Conservation (phyloP, 2,888 invertebrate species). For the Lampropteryx suffumata region DNA sequence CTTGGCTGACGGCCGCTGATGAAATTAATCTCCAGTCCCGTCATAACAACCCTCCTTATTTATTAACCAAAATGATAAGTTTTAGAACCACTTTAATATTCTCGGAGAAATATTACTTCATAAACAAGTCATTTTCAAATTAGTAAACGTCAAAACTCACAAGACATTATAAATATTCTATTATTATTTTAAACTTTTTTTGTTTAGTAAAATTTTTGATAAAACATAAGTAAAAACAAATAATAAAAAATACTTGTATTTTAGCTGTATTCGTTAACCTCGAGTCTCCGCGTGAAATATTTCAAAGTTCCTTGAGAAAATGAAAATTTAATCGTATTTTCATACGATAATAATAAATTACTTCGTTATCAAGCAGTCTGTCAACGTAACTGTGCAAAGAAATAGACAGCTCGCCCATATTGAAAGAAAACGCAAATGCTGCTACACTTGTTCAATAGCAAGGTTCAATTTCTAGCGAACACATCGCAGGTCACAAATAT, state of each 20-base stretch:
- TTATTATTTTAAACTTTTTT: too few species aligned
- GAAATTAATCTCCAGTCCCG: too few species aligned
- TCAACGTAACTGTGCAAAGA: slow-evolving; percentile 21
- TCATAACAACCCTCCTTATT: too few species aligned
- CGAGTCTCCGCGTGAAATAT: neutral
- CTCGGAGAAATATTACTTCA: too few species aligned
- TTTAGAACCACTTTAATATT: neutral
- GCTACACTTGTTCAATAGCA: neutral
- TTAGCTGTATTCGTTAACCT: neutral
- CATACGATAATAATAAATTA: slow-evolving; percentile 17
- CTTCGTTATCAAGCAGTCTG: slow-evolving; percentile 22
- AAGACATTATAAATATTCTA: too few species aligned
- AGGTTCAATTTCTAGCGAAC: neutral
- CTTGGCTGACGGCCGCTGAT: too few species aligned
- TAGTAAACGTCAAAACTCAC: too few species aligned
- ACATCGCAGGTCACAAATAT: neutral
- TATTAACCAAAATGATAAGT: too few species aligned
- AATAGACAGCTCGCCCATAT: slow-evolving; percentile 20
- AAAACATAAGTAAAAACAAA: too few species aligned
- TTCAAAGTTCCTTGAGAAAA: neutral
- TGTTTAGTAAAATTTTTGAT: too few species aligned
- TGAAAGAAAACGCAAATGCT: slow-evolving; percentile 14
- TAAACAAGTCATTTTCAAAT: too few species aligned
- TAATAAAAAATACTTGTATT: too few species aligned
- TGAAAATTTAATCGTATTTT: slow-evolving; percentile 17